phyloP scores from a whole-genome alignment of 2,888 invertebrate genomes.

The Schrankia costaestrigalis region DNA sequence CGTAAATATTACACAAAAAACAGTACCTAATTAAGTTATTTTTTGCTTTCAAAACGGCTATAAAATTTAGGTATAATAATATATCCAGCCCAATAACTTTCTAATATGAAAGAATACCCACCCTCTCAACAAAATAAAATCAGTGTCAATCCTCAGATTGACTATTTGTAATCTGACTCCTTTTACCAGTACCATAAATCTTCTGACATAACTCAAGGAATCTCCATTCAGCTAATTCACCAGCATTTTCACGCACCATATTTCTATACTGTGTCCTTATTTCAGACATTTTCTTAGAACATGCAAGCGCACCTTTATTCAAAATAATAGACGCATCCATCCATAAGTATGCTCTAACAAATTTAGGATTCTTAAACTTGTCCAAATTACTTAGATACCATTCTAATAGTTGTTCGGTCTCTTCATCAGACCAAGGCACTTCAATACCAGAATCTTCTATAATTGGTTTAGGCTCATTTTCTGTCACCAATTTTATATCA shows the following conservation, averaged over 20 bases:
- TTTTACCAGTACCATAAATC: slow-evolving; percentile 71
- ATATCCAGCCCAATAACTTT: too few species aligned
- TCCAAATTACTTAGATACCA: slow-evolving; percentile 71
- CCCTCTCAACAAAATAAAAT: too few species aligned
- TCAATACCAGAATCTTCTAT: slow-evolving; percentile 33
- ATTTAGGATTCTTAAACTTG: slow-evolving; percentile 71
- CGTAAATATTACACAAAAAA: too few species aligned
- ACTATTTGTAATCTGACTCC: slow-evolving; percentile 6
- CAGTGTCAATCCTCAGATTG: slow-evolving; percentile 5
- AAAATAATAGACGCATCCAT: slow-evolving; percentile 58
- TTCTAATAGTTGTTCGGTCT: slow-evolving; percentile 53
- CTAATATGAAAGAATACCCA: too few species aligned
- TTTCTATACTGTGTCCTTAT: slow-evolving; percentile 61
- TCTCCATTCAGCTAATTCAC: slow-evolving; percentile 52
- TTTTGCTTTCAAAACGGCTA: too few species aligned
- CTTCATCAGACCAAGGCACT: slow-evolving; percentile 55
- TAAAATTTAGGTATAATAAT: too few species aligned
- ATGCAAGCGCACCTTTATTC: slow-evolving; percentile 58
- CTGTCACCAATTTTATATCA: slow-evolving; percentile 40
- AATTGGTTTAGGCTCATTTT: slow-evolving; percentile 35
- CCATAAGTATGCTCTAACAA: slow-evolving; percentile 64
- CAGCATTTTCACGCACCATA: slow-evolving; percentile 56
- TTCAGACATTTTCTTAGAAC: slow-evolving; percentile 71
- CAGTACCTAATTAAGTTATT: too few species aligned
- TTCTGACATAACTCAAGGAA: slow-evolving; percentile 66